phyloP scores from a whole-genome alignment of 2,888 invertebrate species.

The Tiliacea citrago region DNA sequence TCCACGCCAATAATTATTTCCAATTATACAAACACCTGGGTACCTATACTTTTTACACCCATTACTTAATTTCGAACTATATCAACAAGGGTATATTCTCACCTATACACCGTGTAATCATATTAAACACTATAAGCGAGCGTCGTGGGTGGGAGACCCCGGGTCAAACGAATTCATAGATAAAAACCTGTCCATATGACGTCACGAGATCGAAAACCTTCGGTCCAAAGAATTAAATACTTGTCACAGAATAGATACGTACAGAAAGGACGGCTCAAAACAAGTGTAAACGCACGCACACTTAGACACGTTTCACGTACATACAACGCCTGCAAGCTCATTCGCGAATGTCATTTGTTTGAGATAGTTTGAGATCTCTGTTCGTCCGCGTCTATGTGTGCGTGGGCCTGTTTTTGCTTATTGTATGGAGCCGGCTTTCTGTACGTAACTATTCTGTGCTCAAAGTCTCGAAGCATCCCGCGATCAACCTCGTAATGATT shows the following conservation, averaged over 20 bases:
- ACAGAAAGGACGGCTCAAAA: slow-evolving; percentile 16
- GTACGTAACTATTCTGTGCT: slow-evolving; percentile 5
- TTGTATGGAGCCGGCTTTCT: not conserved
- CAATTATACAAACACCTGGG: slow-evolving; percentile 23
- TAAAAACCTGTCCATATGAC: slow-evolving; percentile 83
- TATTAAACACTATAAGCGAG: slow-evolving; percentile 66
- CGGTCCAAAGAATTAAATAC: slow-evolving; percentile 21
- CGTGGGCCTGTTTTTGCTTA: not conserved
- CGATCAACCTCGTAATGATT: slow-evolving; percentile 72
- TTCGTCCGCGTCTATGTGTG: not conserved
- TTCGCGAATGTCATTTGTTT: slow-evolving; percentile 3
- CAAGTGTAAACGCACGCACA: not conserved
- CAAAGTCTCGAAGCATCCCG: slow-evolving; percentile 47
- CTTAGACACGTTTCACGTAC: not conserved
- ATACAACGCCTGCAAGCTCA: not conserved
- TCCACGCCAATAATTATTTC: not conserved
- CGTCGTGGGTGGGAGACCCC: slow-evolving; percentile 86
- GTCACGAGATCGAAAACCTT: slow-evolving; percentile 70
- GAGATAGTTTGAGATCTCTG: not conserved
- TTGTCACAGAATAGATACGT: not conserved
- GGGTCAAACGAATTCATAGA: slow-evolving; percentile 87
- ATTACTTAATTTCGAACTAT: slow-evolving; percentile 39
- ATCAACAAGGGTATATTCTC: slow-evolving; percentile 58
- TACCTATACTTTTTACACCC: slow-evolving; percentile 18
- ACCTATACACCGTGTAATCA: slow-evolving; percentile 65